These are phyloP conservation scores for Micronisus gabar DNA, from an alignment of 2,113 vertebrate genomes.

Conservation along the genomic window DNA sequence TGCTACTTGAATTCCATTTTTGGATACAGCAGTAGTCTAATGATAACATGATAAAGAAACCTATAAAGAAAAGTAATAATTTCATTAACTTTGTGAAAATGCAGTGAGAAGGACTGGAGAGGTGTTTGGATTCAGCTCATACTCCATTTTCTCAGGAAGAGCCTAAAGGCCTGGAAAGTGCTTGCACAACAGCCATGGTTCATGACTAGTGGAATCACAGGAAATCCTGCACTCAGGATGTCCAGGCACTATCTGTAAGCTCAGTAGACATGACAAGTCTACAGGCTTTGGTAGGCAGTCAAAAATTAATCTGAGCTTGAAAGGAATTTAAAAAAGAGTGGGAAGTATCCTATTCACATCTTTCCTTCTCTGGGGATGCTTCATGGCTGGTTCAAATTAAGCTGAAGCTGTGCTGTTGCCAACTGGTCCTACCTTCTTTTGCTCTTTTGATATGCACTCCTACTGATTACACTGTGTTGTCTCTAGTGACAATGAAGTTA, in stretches of 20 bases:
- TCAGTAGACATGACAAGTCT: background rate
- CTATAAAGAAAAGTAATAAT: background rate
- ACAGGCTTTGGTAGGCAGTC: background rate
- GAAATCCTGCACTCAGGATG: background rate
- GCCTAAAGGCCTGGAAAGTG: background rate
- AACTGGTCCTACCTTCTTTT: background rate
- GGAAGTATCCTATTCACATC: background rate
- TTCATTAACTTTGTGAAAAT: background rate
- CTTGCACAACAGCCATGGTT: background rate
- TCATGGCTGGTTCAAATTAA: background rate
- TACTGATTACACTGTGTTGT: background rate
- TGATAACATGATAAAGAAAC: background rate
- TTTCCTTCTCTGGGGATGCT: background rate
- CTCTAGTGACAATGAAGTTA: background rate
- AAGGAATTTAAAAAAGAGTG: background rate
- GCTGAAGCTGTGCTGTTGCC: background rate
- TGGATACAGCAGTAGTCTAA: background rate
- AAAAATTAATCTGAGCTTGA: background rate
- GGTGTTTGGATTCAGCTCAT: background rate
- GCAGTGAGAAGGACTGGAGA: background rate
- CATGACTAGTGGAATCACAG: background rate
- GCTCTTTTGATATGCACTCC: background rate
- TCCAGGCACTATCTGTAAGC: background rate
- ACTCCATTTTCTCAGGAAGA: background rate
- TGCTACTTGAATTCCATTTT: background rate